Base-by-base conservation (phyloP, 1,140 invertebrate species). In the Drosophila tani region DNA sequence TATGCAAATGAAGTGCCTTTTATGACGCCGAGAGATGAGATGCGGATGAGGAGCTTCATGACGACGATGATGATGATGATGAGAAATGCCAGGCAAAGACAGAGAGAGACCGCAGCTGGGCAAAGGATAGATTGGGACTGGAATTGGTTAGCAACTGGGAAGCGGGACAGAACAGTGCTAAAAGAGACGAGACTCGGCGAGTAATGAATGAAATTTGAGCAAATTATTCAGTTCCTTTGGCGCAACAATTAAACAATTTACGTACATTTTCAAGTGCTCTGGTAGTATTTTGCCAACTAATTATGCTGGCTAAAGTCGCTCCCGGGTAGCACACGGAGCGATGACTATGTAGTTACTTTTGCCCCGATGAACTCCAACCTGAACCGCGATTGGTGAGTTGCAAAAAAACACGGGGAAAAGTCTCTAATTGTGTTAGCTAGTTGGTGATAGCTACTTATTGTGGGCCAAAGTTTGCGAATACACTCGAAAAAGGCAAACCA, bases 1-100 rank as follows among this genome's bases (percentile, higher is more conserved):
- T 88, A 88, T 88, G 85, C 84, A 88, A 88, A 88, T 88, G 73
- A 88, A 88, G 84, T 88, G 84, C 81, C 81, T 81, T 88, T 75
- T 84, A 84, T 84, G 77, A 67, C 55, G 81, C 62, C 70, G 68
- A 62, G 62, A 58, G 67, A 66, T 64, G 79, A 66, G 77, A 64
- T 77, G 79, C 56, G 57, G 57, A 71, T 56, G 49, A 64, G 78
- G n/a, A 69, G 32, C 32, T 55, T 11, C 27, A 29, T 62, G 40
- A 7, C 40, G 46, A 9, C 46, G 50, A 40, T 27, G 43, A 15
- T 32, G 55, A 15, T 32, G 55, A 43, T 60, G 69, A 50, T 50
- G 69, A 24, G 45, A 51, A 43, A 59, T 59, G 15, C 69, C 53
- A 38, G 43, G 17, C 49, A 19, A 56, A 67, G 53, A 14, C 63